Percentiles rank a stretch among this genome's conserved stretches.
phyloP scores from a whole-genome alignment of 1,140 invertebrate genomes.

The Eufriesea mexicana region DNA sequence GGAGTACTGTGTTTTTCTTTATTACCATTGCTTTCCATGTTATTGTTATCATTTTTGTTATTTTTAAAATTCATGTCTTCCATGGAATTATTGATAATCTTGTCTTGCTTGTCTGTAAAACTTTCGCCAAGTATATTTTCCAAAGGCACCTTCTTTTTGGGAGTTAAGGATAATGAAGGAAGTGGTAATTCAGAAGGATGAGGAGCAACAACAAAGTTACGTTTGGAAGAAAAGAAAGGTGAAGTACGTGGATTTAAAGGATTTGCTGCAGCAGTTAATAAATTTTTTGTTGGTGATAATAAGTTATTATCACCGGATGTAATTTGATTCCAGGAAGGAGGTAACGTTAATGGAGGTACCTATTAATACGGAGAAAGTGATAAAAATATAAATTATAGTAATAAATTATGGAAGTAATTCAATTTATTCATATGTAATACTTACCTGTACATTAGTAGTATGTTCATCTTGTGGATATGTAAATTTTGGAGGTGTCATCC shows the following conservation, averaged over 20 bases:
- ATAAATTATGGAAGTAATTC: constrained; percentile 12
- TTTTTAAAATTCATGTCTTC: constrained; percentile 15
- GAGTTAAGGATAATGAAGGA: constrained; percentile 76
- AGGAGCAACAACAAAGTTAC: constrained; percentile 75
- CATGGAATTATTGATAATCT: background rate
- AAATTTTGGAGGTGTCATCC: constrained; percentile 76
- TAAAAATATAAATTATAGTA: background rate
- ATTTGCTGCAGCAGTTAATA: constrained; percentile 78
- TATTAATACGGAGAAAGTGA: constrained; percentile 31
- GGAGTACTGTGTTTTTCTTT: constrained; percentile 71
- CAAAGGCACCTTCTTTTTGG: constrained; percentile 67
- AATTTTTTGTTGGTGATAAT: constrained; percentile 78
- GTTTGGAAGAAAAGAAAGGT: constrained; percentile 72
- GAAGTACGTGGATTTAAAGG: constrained; percentile 78
- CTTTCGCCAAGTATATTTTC: constrained; percentile 13
- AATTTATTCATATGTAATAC: background rate
- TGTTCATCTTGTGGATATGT: constrained; percentile 68
- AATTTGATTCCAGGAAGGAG: constrained; percentile 72
- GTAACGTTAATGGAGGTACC: constrained; percentile 76
- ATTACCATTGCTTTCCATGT: constrained; percentile 40
- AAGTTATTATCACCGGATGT: constrained; percentile 66
- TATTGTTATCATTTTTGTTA: constrained; percentile 35
- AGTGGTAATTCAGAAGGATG: constrained; percentile 80
- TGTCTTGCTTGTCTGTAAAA: constrained; percentile 24
- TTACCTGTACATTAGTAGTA: constrained; percentile 74